Base-by-base conservation (phyloP, 1,140 invertebrate species). In the Lepeophtheirus salmonis region DNA sequence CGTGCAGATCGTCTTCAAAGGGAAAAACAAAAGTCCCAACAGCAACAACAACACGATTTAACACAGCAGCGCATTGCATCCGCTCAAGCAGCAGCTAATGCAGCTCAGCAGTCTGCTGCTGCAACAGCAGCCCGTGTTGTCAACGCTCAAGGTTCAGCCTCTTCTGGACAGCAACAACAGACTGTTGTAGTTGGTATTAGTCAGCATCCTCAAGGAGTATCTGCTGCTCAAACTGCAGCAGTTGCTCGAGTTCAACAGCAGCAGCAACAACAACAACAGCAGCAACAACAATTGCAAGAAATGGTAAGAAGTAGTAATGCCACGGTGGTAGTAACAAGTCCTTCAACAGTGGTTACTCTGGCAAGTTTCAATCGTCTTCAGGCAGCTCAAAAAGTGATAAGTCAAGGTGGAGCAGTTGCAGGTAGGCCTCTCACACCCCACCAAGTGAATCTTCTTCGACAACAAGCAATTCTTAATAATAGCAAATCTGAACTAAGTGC, bases 1-100 rank as follows among this genome's bases (percentile, higher is more conserved):
- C 76, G 88, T 65, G 85, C 84, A 1, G 89, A 94, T 66, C 75
- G 87, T 61, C 81, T 90, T 59, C 80, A 80, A 0, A 78, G 82
- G 65, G 86, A 89, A 65, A 91, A 91, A 66, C 67, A 76, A 64
- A 76, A 80, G 63, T 69, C 75, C 64, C 67, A 53, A 63, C 69
- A 14, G 65, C 65, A 23, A 20, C 56, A 23, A 16, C 57, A 18
- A 48, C 25, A 26, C 56, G 60, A 49, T 24, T 30, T 21, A 63
- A 18, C 53, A 53, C 58, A 54, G 48, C 64, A 63, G 58, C 67
- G 62, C 23, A 50, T 30, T 53, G 53, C 49, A 17, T 50, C 62
- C 50, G 49, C 63, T 58, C 30, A 62, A 63, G 67, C 68, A 55
- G 67, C 68, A 54, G 63, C 65, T 22, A 62, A 63, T 26, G 64